Base-by-base conservation (phyloP, 2,797 vertebrate genomes). In the Emydoidea blandingii region DNA sequence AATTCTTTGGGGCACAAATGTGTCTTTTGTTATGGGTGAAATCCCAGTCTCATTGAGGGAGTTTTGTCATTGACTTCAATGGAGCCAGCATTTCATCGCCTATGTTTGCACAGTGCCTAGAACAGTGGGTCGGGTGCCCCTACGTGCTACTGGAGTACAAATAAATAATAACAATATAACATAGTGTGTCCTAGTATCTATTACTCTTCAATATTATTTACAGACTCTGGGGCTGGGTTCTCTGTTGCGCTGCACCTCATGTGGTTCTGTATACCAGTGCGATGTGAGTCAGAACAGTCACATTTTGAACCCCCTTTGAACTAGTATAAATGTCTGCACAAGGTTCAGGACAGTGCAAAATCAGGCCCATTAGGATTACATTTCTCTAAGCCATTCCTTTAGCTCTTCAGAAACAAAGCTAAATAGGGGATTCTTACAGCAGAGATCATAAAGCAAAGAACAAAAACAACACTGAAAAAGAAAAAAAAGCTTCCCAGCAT, bases 101-200 rank as follows among this genome's bases (percentile, higher is more conserved):
- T 1, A 57, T 0, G 41, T 1, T 2, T 3, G n/a, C 85, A 15
- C n/a, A 29, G 41, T 1, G 78, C 29, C 80, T 65, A 2, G 8
- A 88, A 53, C 34, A 0, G 0, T n/a, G 4, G 16, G 4, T 68
- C 52, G 79, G 4, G 87, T 14, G n/a, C 89, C 29, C 1, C 81
- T 57, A 4, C 2, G 44, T 59, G 0, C 47, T 10, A 54, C 76
- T 37, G 78, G 4, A 31, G n/a, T 1, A 0, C 78, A 5, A 1
- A 0, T 0, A n/a, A 54, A 44, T 14, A 74, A 27, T 21, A 84
- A 0, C 0, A 41, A 37, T 9, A 23, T 1, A 1, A 9, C 0
- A 2, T 0, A 3, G 0, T 0, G 5, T 49, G 54, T 31, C 59
- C 72, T 0, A 0, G 5, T 0, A 2, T 6, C 50, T 15, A 47